Conservation (phyloP, 2,797 vertebrate genomes). For the Huso huso region DNA sequence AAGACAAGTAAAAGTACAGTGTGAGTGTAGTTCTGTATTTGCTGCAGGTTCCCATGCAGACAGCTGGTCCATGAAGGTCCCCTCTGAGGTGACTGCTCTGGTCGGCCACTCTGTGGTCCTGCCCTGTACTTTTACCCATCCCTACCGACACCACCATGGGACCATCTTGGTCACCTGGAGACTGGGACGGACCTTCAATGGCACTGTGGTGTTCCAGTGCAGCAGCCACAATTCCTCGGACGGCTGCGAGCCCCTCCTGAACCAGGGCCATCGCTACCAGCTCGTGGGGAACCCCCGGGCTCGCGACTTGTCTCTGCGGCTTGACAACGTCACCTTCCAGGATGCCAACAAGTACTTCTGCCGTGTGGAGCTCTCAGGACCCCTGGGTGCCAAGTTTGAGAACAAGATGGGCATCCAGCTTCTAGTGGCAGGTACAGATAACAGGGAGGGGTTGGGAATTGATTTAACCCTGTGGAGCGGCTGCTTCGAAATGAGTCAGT, state of each 20-base stretch:
- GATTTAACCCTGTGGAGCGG: not conserved
- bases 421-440: slow-evolving; percentile 63
- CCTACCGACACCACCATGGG: slow-evolving; percentile 70
- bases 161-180: slow-evolving; percentile 78
- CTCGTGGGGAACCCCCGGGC: slow-evolving; percentile 78
- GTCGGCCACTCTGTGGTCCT: slow-evolving; percentile 72
- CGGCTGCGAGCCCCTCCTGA: slow-evolving; percentile 59
- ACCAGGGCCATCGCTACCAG: slow-evolving; percentile 75
- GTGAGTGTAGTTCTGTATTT: no score
- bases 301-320: slow-evolving; percentile 81
- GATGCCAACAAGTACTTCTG: slow-evolving; percentile 84
- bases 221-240: slow-evolving; percentile 50
- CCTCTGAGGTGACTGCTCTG: slow-evolving; percentile 64
- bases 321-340: slow-evolving; percentile 67
- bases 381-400: slow-evolving; percentile 68
- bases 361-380: slow-evolving; percentile 70
- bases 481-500: not conserved
- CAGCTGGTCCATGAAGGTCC: slow-evolving; percentile 75
- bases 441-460: not conserved
- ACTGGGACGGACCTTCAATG: slow-evolving; percentile 59
- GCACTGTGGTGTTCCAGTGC: slow-evolving; percentile 70
- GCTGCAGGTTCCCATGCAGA: slow-evolving; percentile 45
- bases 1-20: no score
- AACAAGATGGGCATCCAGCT: slow-evolving; percentile 77
- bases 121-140: slow-evolving; percentile 85